phyloP scores from a whole-genome alignment of 2,888 invertebrate genomes.

The Drosophila mimica region DNA sequence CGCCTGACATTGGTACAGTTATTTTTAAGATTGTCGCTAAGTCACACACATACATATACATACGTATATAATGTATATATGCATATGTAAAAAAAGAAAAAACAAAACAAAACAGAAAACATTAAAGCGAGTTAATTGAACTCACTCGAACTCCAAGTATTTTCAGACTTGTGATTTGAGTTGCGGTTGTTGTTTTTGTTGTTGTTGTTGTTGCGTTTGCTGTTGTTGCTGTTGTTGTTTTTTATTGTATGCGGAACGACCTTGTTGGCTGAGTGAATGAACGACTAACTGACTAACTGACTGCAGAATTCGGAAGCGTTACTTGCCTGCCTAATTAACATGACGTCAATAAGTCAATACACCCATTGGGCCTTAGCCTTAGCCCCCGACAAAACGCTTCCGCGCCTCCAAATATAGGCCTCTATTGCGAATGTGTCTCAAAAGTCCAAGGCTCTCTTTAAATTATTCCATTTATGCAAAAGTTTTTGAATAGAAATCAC shows the following conservation, averaged over 20 bases:
- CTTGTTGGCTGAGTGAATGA: conserved; percentile 62
- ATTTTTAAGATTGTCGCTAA: conserved; percentile 45
- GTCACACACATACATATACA: not conserved
- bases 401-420: conserved; percentile 34
- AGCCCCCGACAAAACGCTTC: conserved; percentile 35
- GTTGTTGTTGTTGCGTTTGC: not conserved
- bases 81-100: conserved; percentile 2
- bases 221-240: not conserved
- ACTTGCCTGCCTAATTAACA: conserved; percentile 50
- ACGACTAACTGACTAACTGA: conserved; percentile 36
- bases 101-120: conserved; percentile 4
- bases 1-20: conserved; percentile 75
- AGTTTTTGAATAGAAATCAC: no score
- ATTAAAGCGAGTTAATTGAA: conserved; percentile 71
- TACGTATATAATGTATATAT: not conserved
- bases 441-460: conserved; percentile 21
- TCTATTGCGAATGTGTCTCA: conserved; percentile 18
- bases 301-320: conserved; percentile 61
- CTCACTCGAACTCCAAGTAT: conserved; percentile 51
- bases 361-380: conserved; percentile 50
- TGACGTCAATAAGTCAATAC: conserved; percentile 71
- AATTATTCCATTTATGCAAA: not conserved
- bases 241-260: conserved; percentile 70
- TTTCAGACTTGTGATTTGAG: conserved; percentile 23
- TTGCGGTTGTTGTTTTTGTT: not conserved